A percentile compares a stretch with the other conserved stretches of the same genome.
These are phyloP conservation scores for Xestobium rufovillosum DNA, from an alignment of 2,888 invertebrate genomes.

Conservation along the genomic window DNA sequence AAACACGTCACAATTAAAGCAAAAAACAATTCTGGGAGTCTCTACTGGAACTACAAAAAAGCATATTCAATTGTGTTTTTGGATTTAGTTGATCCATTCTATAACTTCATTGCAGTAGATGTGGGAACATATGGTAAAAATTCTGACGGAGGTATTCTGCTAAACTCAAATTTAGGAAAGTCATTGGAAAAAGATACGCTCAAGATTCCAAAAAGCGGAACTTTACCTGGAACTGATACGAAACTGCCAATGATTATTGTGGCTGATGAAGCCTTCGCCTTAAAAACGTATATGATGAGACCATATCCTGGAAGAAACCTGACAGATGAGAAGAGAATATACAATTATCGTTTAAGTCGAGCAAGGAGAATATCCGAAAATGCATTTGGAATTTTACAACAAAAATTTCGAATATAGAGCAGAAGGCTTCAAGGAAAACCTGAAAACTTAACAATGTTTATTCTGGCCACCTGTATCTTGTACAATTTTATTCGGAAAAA, in stretches of 20 bases:
- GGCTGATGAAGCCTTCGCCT: conserved; percentile 28
- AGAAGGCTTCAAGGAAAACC: conserved; percentile 18
- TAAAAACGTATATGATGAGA: conserved; percentile 25
- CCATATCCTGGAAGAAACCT: conserved; percentile 30
- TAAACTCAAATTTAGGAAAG: conserved; percentile 14
- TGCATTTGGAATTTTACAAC: conserved; percentile 25
- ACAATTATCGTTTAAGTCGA: conserved; percentile 32
- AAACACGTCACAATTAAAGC: conserved; percentile 15
- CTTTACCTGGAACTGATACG: conserved; percentile 19
- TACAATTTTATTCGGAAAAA: conserved; percentile 21
- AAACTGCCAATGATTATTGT: conserved; percentile 25
- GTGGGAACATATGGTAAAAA: conserved; percentile 17
- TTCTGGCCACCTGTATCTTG: conserved; percentile 20
- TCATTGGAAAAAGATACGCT: conserved; percentile 11
- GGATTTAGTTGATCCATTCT: conserved; percentile 16
- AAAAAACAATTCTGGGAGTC: conserved; percentile 15
- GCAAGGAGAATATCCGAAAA: conserved; percentile 32
- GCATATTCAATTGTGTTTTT: conserved; percentile 23
- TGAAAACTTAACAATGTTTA: conserved; percentile 5
- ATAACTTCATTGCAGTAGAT: conserved; percentile 15
- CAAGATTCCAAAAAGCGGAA: conserved; percentile 10
- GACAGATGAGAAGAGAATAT: conserved; percentile 25
- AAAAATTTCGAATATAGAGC: conserved; percentile 26
- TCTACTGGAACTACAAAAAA: conserved; percentile 20
- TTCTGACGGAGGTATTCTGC: conserved; percentile 15